Base-by-base conservation (phyloP, 2,888 invertebrate genomes). In the Suillia variegata region DNA sequence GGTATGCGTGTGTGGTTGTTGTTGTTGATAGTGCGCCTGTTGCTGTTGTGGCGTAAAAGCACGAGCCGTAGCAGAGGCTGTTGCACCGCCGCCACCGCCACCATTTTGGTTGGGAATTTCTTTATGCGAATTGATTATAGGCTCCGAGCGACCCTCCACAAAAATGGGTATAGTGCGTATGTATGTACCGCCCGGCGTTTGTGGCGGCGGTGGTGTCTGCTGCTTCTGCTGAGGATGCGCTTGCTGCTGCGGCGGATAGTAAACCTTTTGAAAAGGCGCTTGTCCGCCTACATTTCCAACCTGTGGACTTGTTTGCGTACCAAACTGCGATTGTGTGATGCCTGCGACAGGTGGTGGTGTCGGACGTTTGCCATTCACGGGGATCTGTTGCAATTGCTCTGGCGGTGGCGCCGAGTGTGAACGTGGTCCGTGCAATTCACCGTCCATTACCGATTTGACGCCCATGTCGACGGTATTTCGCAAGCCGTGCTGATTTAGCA, bases 141-240 rank as follows among this genome's bases (percentile, higher is more conserved):
- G 92, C 73, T 90, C 89, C 70, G 92, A 91, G 55, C 93, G 85
- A 6, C 93, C 93, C 81, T 95, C 94, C 0, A 94, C 91, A 75
- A 91, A 91, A 65, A 94, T 94, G 20, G 94, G 94, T 80, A 94
- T 94, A 73, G 92, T 91, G 63, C 94, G 86, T 51, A 93, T 89
- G 70, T 74, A 76, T 34, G 70, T 76, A 31, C 79, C 77, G n/a
- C 78, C 79, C 0, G 79, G 76, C 15, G 79, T 78, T 65, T 77
- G 76, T 6, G 77, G 74, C 0, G 73, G 73, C 57, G 78, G 70
- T n/a, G 76, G 75, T 21, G 76, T 72, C 45, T 73, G 63, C 45
- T 68, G 76, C 65, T 76, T 70, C 59, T 76, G 75, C 45, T 74
- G 70, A 21, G 68, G 70, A 20, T 71, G 74, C 50, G 67, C 67